phyloP scores from a whole-genome alignment of 2,888 invertebrate genomes.

The Lasioglossum leucozonium region DNA sequence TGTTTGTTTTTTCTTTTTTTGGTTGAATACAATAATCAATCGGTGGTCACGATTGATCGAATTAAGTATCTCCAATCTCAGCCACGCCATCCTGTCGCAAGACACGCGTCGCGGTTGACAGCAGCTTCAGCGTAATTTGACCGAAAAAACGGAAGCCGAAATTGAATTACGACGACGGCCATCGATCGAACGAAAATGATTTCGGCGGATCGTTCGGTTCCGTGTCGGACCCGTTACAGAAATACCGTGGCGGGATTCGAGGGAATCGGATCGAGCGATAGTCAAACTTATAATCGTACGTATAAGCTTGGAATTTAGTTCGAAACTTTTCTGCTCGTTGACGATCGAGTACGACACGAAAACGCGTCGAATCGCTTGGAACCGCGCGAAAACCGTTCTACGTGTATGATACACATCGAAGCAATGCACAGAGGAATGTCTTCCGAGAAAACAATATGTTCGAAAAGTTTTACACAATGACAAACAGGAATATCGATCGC shows the following conservation, averaged over 20 bases:
- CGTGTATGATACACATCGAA: slow-evolving; percentile 53
- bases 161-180: slow-evolving; percentile 34
- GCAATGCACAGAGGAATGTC: slow-evolving; percentile 64
- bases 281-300: neutral
- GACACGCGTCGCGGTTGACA: slow-evolving; percentile 50
- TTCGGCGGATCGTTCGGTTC: slow-evolving; percentile 6
- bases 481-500: slow-evolving; percentile 51
- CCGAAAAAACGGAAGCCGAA: slow-evolving; percentile 51
- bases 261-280: neutral
- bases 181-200: slow-evolving; percentile 45
- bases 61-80: slow-evolving; percentile 65
- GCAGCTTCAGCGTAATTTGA: slow-evolving; percentile 47
- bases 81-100: slow-evolving; percentile 54
- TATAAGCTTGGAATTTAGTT: neutral
- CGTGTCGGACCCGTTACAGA: slow-evolving; percentile 16
- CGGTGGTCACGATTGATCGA: slow-evolving; percentile 63
- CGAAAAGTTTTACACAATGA: slow-evolving; percentile 48
- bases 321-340: slow-evolving; percentile 11
- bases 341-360: slow-evolving; percentile 20
- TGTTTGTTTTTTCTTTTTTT: slow-evolving; percentile 55
- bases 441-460: slow-evolving; percentile 47
- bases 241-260: slow-evolving; percentile 27
- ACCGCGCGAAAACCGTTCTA: slow-evolving; percentile 48
- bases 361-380: slow-evolving; percentile 27
- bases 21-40: slow-evolving; percentile 70